These are phyloP conservation scores for Ceuthmochares aereus DNA, from an alignment of 2,113 vertebrate species.

Conservation along the genomic window DNA sequence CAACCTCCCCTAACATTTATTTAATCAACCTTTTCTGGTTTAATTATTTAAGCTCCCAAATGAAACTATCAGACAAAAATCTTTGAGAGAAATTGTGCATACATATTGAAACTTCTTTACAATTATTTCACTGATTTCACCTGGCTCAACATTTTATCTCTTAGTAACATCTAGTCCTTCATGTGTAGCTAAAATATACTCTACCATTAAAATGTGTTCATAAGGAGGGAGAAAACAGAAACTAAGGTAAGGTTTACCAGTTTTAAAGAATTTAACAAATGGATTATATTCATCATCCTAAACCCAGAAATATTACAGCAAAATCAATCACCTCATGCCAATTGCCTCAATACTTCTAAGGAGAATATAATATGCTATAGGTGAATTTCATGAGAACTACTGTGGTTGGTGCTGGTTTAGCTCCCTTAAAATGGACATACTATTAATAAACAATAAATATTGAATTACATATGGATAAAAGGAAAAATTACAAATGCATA, in stretches of 20 bases:
- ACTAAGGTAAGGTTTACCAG: neutral
- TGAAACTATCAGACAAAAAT: neutral
- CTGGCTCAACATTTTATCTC: neutral
- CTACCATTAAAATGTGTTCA: neutral
- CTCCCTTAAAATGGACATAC: neutral
- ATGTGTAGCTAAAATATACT: neutral
- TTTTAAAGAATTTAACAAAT: neutral
- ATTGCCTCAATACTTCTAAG: neutral
- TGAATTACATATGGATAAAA: neutral
- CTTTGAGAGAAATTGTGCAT: neutral
- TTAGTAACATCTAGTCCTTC: neutral
- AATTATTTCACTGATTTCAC: neutral
- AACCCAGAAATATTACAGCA: neutral
- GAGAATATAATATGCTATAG: neutral
- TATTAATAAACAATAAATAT: neutral
- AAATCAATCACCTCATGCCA: neutral
- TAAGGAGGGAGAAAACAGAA: neutral
- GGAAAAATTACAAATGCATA: neutral
- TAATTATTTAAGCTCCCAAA: neutral
- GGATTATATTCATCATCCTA: neutral
- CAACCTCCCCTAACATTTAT: neutral
- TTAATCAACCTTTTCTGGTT: neutral
- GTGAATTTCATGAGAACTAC: neutral
- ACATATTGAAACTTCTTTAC: neutral
- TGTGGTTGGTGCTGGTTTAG: neutral